Base-by-base conservation (phyloP, 37 sponge, comb jelly and placozoan genomes). In the Oopsacas minuta region DNA sequence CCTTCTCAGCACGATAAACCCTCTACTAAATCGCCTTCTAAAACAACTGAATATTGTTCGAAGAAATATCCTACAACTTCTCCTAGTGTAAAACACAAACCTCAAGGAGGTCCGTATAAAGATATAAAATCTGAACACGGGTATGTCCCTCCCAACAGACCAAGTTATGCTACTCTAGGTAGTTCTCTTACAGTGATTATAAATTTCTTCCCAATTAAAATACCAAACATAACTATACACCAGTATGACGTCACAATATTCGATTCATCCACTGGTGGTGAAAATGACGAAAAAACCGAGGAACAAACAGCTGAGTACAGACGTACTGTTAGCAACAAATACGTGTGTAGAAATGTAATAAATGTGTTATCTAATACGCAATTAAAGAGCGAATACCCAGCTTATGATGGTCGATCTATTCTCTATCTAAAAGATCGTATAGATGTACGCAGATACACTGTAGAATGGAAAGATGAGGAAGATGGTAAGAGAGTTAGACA, bases 401-500 rank as follows among this genome's bases (percentile, higher is more conserved):
- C 75, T n/a, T 61, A 61, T n/a, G 75, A 61, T n/a, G 75, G 75
- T n/a, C 7, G 75, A 25, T 3, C 75, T 34, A 61, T 61, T 61
- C 7, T 61, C 17, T 61, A 61, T n/a, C 28, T 25, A 5, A 61
- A n/a, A 12, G 75, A 61, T 7, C 20, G 28, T 20, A n/a, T 61
- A 61, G 75, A 10, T 32, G 75, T 25, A 12, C 51, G 51, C 17
- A 42, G 15, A 42, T 61, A 61, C 75, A n/a, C 22, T 25, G 75
- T 61, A 25, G 75, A 25, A 7, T 61, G 75, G 75, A 32, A 32
- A 32, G 75, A 61, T 3, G 1, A n/a, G 30, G 75, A 61, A 32
- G 22, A 12, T 12, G 75, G 75, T 3, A 34, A 20, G 7, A 20
- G 17, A 3, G 75, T 32, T 10, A 3, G 75, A 3, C 7, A 3